Conservation (phyloP, 1,140 invertebrate species). For the Lutraria rhynchaena region DNA sequence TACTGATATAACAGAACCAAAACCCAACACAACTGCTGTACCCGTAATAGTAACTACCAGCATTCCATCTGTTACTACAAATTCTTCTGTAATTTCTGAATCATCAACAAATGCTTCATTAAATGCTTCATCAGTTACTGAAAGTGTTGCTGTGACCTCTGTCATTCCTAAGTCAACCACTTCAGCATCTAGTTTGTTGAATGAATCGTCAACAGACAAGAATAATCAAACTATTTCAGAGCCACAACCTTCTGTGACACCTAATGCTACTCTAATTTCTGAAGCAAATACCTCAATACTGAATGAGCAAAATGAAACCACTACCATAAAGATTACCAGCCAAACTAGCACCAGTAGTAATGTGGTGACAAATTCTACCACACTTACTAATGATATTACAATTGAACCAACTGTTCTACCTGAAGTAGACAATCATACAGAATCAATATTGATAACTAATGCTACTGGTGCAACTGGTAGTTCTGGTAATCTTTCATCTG, state of each 20-base stretch:
- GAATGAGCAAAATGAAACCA: conserved; percentile 2
- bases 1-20: not conserved
- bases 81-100: not conserved
- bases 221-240: not conserved
- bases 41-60: not conserved
- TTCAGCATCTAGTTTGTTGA: not conserved
- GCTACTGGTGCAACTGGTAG: no score
- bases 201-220: not conserved
- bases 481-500: no score
- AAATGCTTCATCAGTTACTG: not conserved
- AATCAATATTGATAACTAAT: no score
- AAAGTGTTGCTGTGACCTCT: not conserved
- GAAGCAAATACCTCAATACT: not conserved
- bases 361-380: no score
- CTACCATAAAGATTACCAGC: no score
- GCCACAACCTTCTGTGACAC: not conserved
- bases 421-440: no score
- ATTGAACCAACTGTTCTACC: no score
- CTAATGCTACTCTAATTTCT: not conserved
- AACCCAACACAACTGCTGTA: not conserved
- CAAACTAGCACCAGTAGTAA: no score
- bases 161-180: not conserved
- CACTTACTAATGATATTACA: no score
- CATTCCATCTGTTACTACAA: not conserved
- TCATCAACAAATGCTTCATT: not conserved